These are phyloP conservation scores for Notocelia uddmanniana DNA, from an alignment of 2,888 invertebrate species.

Conservation along the genomic window DNA sequence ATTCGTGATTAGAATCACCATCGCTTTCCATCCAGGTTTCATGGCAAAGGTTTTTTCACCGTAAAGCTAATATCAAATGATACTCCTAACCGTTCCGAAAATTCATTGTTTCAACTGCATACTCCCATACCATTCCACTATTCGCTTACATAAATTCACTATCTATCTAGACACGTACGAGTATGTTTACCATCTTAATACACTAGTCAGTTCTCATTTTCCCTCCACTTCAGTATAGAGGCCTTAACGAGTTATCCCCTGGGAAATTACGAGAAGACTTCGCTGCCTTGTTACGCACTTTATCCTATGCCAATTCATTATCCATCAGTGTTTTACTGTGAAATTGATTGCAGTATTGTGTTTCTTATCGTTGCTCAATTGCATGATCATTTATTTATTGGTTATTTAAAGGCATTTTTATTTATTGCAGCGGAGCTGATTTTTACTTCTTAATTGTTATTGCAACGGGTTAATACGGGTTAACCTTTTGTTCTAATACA, in stretches of 20 bases:
- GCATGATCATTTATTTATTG: conserved; percentile 18
- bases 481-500: too few relatives aligned
- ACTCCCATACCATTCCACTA: too few relatives aligned
- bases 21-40: too few relatives aligned
- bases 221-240: conserved; percentile 26
- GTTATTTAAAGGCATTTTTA: not conserved
- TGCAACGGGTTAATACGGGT: too few relatives aligned
- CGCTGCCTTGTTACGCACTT: conserved; percentile 39
- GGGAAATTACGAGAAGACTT: conserved; percentile 37
- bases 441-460: too few relatives aligned
- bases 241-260: conserved; percentile 36
- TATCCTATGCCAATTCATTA: conserved; percentile 37
- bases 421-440: not conserved
- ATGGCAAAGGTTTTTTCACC: too few relatives aligned
- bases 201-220: conserved; percentile 34
- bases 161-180: not conserved
- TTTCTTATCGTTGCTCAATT: not conserved
- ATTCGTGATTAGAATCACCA: too few relatives aligned
- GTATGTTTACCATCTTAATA: conserved; percentile 31
- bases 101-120: too few relatives aligned
- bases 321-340: conserved; percentile 32
- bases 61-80: too few relatives aligned
- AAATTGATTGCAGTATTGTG: conserved; percentile 26
- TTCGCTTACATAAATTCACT: not conserved
- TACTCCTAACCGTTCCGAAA: too few relatives aligned